These are phyloP conservation scores for Nymphalis io DNA, from an alignment of 1,140 invertebrate species.

Conservation along the genomic window DNA sequence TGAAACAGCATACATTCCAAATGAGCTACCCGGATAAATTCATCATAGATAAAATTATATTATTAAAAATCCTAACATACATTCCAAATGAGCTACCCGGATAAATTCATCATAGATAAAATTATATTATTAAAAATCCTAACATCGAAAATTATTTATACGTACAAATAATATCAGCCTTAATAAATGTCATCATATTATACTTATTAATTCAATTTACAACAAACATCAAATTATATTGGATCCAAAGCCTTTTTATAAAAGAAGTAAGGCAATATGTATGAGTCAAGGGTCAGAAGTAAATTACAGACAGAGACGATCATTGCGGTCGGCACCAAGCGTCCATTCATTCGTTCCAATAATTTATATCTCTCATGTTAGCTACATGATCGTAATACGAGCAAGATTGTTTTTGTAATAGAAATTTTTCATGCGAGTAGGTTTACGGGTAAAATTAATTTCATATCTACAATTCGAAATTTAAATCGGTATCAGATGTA, in stretches of 20 bases:
- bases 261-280: constrained; percentile 1
- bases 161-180: no score
- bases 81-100: no score
- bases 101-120: no score
- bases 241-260: not conserved
- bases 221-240: constrained; percentile 3
- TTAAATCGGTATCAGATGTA: no score
- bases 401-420: constrained; percentile 10
- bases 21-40: no score
- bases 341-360: constrained; percentile 3
- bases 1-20: no score
- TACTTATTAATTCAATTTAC: constrained; percentile 1
- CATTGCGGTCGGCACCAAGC: constrained; percentile 8
- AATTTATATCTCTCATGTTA: constrained; percentile 7
- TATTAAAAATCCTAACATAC: no score
- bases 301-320: constrained; percentile 7
- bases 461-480: no score
- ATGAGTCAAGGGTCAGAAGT: constrained; percentile 8
- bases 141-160: no score
- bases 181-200: not conserved
- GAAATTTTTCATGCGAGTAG: not conserved
- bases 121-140: no score
- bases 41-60: no score
- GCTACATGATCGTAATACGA: constrained; percentile 6
- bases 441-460: no score